Percentiles rank a stretch among this genome's conserved stretches.
These are phyloP conservation scores for Eidolon dupreanum DNA, from an alignment of 2,797 vertebrate species.

Conservation along the genomic window DNA sequence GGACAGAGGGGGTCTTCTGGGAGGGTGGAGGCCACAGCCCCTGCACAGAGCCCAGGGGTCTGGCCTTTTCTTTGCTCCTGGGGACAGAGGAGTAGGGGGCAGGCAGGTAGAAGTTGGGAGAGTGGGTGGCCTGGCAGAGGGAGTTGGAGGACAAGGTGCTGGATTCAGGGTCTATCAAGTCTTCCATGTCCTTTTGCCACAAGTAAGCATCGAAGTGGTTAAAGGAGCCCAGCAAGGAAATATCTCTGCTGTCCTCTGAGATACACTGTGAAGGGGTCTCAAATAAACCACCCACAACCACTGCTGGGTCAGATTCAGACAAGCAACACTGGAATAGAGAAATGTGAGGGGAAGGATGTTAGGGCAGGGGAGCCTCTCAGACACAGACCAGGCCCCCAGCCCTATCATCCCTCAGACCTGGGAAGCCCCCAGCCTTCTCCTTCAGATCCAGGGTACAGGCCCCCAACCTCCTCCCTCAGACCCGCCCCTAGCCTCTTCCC, in stretches of 20 bases:
- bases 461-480: background rate
- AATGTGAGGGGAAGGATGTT: background rate
- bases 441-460: background rate
- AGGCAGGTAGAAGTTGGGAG: background rate
- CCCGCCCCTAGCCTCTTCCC: background rate
- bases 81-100: background rate
- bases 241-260: rapidly evolving
- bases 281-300: rapidly evolving
- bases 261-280: background rate
- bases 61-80: background rate
- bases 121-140: rapidly evolving
- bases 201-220: background rate
- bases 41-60: rapidly evolving
- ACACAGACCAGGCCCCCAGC: background rate
- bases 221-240: background rate
- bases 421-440: background rate
- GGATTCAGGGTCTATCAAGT: background rate
- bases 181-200: background rate
- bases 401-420: background rate
- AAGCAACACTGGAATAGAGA: background rate
- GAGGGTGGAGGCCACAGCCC: rapidly evolving
- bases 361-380: background rate
- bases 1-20: background rate
- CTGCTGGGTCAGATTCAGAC: background rate
- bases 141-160: background rate